Evolutionary conservation across 2,113 vertebrate genomes (phyloP), one percentile per base, ranked within the genome.

Genomic region (Sprattus sprattus): DNA sequence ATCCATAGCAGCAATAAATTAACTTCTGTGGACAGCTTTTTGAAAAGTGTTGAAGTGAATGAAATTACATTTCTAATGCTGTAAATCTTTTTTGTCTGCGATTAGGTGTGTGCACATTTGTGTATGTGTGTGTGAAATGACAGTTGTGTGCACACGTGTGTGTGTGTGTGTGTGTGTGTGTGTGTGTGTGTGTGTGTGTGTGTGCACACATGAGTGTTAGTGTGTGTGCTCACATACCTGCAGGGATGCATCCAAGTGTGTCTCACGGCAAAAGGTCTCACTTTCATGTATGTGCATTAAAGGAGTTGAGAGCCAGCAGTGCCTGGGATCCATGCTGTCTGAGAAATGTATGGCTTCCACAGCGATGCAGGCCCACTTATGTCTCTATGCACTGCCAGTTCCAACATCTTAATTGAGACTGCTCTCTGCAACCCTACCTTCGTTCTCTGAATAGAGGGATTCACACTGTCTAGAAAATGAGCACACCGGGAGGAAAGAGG

Each of bases 61-160:
- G 84, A 89, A 90, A 90, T 91, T 83, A 89, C 85, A 91, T 89
- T 91, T 90, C 83, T 85, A 89, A 88, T 91, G 85, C 85, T 80
- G 89, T 84, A 90, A 89, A 90, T 88, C 88, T 86, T 89, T 88
- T 91, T 90, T 64, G 87, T 75, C 83, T 82, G 75, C 84, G 82
- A 39, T 45, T 45, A 9, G 10, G 49, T n/a, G 50, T 47, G 45
- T 57, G 50, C 16, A 67, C 3, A 0, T 50, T 39, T 67, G n/a
- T 67, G 60, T 67, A 0, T 67, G 60, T 67, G 60, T 67, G 60
- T 67, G 60, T 67, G 81, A n/a, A n/a, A n/a, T n/a, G n/a, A n/a
- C n/a, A 28, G 45, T n/a, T 81, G 75, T 54, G 49, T 57, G 16
- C 46, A 10, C 80, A 5, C 22, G 45, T 18, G 45, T 83, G 52